Evolutionary conservation across 2,113 vertebrate genomes (phyloP), one percentile per base, ranked within the genome.

Genomic region (Archilochus colubris): DNA sequence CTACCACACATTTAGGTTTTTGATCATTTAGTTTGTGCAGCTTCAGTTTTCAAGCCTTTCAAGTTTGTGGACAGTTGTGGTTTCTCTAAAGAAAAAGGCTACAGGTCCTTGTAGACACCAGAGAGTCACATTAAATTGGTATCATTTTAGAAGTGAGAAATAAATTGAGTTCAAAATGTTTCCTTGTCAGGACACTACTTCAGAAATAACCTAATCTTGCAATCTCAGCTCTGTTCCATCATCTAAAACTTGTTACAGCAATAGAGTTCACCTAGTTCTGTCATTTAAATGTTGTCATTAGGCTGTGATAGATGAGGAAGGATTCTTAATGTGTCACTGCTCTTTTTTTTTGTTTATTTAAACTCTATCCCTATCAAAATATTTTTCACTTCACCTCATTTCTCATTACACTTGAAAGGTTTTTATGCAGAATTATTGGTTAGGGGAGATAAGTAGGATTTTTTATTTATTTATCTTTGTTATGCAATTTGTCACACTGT

Each of bases 161-260:
- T 95, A 97, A 96, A 97, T 96, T 88, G 91, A 95, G 59, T 91
- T 96, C 79, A 90, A 70, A 97, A 92, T 79, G 79, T 90, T 94
- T 95, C n/a, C 84, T 95, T 97, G 93, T 96, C 95, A 97, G 80
- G 90, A 96, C 69, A 78, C 30, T 53, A 70, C 75, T 97, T 91
- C 80, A 95, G 93, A 95, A 96, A 88, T 96, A 94, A 96, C 89
- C 66, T 77, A 59, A 94, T 78, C 75, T 87, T 93, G 76, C 70
- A 57, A 92, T 89, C 78, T 97, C 88, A 91, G 86, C 64, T 91
- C 59, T 48, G 64, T 30, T 75, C 14, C 57, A 24, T 70, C 43
- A 73, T 85, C 66, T 38, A 64, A 94, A 92, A 81, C 79, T 94
- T 95, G 79, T 95, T 94, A 82, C 2, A 89, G 63, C 79, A 33